Base-by-base conservation (phyloP, 2,113 vertebrate genomes). In the Oryzias melastigma region DNA sequence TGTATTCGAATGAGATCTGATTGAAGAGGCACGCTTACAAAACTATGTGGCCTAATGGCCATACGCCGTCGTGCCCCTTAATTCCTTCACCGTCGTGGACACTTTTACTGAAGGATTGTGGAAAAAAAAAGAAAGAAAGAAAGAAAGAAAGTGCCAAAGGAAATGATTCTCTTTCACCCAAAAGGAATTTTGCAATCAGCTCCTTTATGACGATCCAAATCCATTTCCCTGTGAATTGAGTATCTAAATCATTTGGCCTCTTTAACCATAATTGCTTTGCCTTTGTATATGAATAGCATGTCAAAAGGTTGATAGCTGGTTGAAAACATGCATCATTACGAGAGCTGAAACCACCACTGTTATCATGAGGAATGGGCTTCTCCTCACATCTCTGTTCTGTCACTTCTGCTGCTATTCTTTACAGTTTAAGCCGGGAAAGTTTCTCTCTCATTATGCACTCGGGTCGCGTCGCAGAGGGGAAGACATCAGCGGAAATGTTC, bases 161-260 rank as follows among this genome's bases (percentile, higher is more conserved):
- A 83, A 82, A 86, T 64, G 58, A 78, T 66, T 86, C 80, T 63
- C 71, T 85, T 66, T 79, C 55, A 61, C 43, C 82, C 62, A 35
- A 71, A n/a, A 77, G 65, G 77, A 79, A 84, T 78, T 74, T 67
- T 27, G 73, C 84, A 88, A 88, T 90, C 87, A 88, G 62, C 76
- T 77, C 77, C 64, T 80, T 85, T 85, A 83, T 82, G 73, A 78
- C 44, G 65, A 72, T 78, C 61, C 13, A 4, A 74, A 76, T 52
- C 70, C 73, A 63, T 80, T 74, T 80, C 57, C 49, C 72, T 76
- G 58, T 76, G 65, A 75, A 82, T 83, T 80, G 84, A 83, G 62
- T 65, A 62, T 85, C 73, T 75, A 65, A 83, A 85, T 83, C 72
- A 80, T 87, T 82, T 84, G 71, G 63, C 71, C 68, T 82, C 71